These are phyloP conservation scores for Sphyrna mokarran DNA, from an alignment of 2,113 vertebrate genomes.

Conservation along the genomic window DNA sequence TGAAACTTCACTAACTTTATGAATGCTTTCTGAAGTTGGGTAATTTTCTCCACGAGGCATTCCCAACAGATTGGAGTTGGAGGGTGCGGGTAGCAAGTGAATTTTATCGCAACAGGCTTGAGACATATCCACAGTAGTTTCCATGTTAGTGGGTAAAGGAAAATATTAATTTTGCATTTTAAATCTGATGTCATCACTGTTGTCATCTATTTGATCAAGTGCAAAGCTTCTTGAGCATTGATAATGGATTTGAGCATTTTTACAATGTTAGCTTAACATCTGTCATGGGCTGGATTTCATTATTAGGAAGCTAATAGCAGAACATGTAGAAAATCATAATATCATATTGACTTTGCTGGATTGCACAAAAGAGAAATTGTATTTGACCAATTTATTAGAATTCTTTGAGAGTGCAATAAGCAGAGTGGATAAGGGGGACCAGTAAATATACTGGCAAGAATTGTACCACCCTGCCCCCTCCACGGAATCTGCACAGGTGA, in stretches of 20 bases:
- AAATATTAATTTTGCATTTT: background rate
- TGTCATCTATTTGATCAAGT: background rate
- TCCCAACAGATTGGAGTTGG: background rate
- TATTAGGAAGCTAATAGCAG: background rate
- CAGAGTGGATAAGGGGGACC: background rate
- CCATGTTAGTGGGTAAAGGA: background rate
- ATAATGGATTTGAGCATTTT: background rate
- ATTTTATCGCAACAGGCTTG: background rate
- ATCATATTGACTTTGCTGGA: background rate
- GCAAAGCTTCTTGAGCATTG: background rate
- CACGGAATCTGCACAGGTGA: too few relatives aligned
- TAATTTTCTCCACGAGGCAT: background rate
- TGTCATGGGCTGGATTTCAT: background rate
- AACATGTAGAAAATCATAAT: background rate
- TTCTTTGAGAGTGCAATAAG: too few relatives aligned
- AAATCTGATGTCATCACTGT: background rate
- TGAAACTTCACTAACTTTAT: background rate
- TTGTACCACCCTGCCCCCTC: too few relatives aligned
- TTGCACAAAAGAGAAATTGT: background rate
- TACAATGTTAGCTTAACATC: background rate
- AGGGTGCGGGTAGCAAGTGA: too few relatives aligned
- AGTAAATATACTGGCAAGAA: background rate
- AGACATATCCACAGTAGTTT: background rate
- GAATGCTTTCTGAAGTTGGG: background rate
- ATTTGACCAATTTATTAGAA: too few relatives aligned